Evolutionary conservation across 1,140 invertebrate genomes (phyloP), one percentile per base, ranked within the genome.

Genomic region (Portunus trituberculatus): DNA sequence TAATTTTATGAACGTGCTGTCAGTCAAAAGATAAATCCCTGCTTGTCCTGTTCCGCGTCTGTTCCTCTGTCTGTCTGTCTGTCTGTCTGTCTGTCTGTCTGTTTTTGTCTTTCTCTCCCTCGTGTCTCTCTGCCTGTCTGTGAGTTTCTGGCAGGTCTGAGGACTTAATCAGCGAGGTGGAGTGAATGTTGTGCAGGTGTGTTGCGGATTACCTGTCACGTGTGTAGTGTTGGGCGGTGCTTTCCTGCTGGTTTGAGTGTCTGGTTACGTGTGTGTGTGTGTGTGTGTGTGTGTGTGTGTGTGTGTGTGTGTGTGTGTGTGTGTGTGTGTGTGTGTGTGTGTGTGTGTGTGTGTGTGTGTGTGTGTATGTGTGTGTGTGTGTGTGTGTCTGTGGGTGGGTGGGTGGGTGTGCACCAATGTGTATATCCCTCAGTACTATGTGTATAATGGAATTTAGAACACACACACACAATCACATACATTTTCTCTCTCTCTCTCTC

Each of bases 251-350:
- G 16, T 10, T 2, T 59, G 52, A 14, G 52, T 59, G 52, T 59
- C 12, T 59, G 52, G 10, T 12, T 59, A 10, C 8, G 52, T 59
- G 48, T 52, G 48, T 52, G 48, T 52, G 48, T 76, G 59, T 76
- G 10, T 7, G 7, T 8, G 59, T 76, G 10, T 10, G 10, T 76
- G 59, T 76, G 59, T 76, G 20, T n/a, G 67, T 76, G 67, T 76
- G 67, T 76, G 67, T 76, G 67, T 76, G 67, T 76, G 67, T 76
- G 67, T 76, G 67, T 76, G 67, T 76, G 52, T 59, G 52, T 59
- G 52, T 59, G 52, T 59, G 52, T 59, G 52, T 59, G 52, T 59
- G 52, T 59, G 52, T 59, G 52, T 59, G 52, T 59, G 52, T 59
- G 52, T 59, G 52, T 59, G 52, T 59, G 52, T 59, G 52, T 59